Evolutionary conservation across 1,140 invertebrate species (phyloP).

Genomic region (Zaprionus camerounensis): DNA sequence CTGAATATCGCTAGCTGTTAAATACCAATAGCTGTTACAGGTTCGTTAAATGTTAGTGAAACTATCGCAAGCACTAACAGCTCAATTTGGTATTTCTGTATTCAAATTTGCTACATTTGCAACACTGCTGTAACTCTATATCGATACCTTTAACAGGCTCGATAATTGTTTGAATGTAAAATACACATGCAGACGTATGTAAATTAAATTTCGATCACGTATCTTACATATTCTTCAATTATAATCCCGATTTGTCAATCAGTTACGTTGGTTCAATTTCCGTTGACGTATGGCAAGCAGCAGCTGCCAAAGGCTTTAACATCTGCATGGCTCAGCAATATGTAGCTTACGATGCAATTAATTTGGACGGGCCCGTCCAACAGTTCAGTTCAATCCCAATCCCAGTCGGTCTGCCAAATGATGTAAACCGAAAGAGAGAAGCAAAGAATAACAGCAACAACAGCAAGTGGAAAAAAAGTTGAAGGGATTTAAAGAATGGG

Average conservation of each 20-base stretch:
- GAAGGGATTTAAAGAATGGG: not conserved
- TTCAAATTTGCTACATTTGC: not conserved
- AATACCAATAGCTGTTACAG: not conserved
- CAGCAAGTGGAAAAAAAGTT: constrained; percentile 10
- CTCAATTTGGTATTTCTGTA: not conserved
- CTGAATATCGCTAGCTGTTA: not conserved
- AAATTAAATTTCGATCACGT: constrained; percentile 3
- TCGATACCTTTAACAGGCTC: not conserved
- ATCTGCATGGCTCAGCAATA: constrained; percentile 39
- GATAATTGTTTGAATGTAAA: not conserved
- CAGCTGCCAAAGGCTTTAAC: constrained; percentile 18
- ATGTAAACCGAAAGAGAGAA: constrained; percentile 10
- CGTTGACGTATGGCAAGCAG: constrained; percentile 18
- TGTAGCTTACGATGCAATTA: constrained; percentile 34
- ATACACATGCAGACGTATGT: not conserved
- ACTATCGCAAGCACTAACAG: not conserved
- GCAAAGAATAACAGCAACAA: not conserved
- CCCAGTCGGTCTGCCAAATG: not conserved
- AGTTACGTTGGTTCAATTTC: constrained; percentile 20
- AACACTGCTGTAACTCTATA: not conserved
- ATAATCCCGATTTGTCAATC: constrained; percentile 22
- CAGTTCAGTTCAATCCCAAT: not conserved
- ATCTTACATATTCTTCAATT: not conserved
- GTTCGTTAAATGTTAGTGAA: not conserved
- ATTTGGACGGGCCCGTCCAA: constrained; percentile 5